Evolutionary conservation across 2,113 vertebrate species (phyloP).

Genomic region (sheep (Ovis aries)): ARS-UI_Ramb_v3.0 NC_056055.1:35066001-35066500

Average conservation of each 20-base stretch:
- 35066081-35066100: neutral
- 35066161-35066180: neutral
- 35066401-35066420: neutral
- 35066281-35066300: neutral
- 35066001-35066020: constrained; percentile 41
- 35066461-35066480: neutral
- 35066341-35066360: neutral
- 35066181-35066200: neutral
- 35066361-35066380: neutral
- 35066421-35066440: neutral
- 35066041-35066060: neutral
- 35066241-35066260: neutral
- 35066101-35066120: fast-evolving
- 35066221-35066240: neutral
- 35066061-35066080: fast-evolving
- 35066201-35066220: neutral
- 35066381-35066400: neutral
- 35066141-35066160: neutral
- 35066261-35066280: neutral
- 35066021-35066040: neutral
- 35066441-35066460: neutral
- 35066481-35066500: neutral
- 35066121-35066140: neutral
- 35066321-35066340: neutral
- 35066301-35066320: neutral